Evolutionary conservation across 1,140 invertebrate genomes (phyloP), one percentile per base, ranked within the genome.

Genomic region (Rhagoletis zephyria): DNA sequence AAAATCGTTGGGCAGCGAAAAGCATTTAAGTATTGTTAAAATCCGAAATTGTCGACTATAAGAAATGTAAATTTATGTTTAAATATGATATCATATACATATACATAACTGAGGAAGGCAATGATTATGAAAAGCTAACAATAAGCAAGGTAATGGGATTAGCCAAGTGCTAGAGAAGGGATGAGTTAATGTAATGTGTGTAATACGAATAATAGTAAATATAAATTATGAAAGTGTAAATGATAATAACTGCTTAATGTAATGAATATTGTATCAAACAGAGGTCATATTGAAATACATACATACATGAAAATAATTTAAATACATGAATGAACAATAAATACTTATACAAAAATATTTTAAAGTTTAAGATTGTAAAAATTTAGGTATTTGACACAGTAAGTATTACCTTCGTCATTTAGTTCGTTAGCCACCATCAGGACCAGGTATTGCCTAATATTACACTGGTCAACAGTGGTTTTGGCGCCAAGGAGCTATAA

Each of bases 151-250:
- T 74, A 40, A 74, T 45, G 42, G 10, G 67, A 3, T 3, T 16
- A 16, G 12, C 40, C 10, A 10, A 4, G 30, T 67, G 67, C 12
- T 14, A 30, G 30, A 30, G 30, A 67, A 67, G 16, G 9, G 19
- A n/a, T 67, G 19, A 42, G 30, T 30, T 30, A 30, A 30, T 30
- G 30, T 30, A 30, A 30, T 30, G 65, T 74, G 10, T 74, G 40
- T 4, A n/a, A n/a, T 9, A n/a, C 61, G 61, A 40, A 12, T 74
- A 45, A 42, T 45, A 12, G 30, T n/a, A 30, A 30, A 4, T 40
- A 74, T 74, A 45, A 74, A 42, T 48, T 74, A 74, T 74, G 67
- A 45, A 74, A 59, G 48, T 81, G 74, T 81, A 81, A 81, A 81
- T 81, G 74, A 81, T 81, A 81, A 81, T 81, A 81, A 81, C 19